phyloP scores from a whole-genome alignment of 2,797 vertebrate genomes.

The Esox masquinongy region DNA sequence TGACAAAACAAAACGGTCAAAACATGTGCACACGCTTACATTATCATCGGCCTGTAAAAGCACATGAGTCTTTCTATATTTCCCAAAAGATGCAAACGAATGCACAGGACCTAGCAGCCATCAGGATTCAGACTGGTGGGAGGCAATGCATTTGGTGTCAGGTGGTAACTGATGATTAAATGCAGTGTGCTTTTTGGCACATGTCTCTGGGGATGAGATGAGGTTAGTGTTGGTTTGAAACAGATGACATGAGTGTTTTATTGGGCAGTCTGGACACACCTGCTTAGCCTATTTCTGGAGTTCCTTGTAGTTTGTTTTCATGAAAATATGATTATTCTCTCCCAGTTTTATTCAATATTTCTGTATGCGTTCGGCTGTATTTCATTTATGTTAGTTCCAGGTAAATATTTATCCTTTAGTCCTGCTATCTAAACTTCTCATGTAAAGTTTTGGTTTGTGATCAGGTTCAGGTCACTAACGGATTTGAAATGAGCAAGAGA shows the following conservation, averaged over 20 bases:
- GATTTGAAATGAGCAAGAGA: conserved; percentile 11
- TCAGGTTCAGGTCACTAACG: conserved; percentile 5
- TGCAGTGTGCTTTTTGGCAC: conserved; percentile 46
- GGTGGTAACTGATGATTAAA: conserved; percentile 30
- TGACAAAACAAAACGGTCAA: not conserved
- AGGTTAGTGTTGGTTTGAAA: conserved; percentile 43
- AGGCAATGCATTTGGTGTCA: not conserved
- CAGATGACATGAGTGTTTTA: conserved; percentile 24
- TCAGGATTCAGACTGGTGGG: conserved; percentile 5
- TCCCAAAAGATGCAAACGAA: conserved; percentile 10
- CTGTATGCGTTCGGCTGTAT: not conserved
- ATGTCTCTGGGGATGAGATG: conserved; percentile 51
- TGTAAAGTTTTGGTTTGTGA: not conserved
- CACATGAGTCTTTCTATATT: not conserved
- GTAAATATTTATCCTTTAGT: not conserved
- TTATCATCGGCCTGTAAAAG: not conserved
- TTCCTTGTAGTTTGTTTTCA: not conserved
- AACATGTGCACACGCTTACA: not conserved
- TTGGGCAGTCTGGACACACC: conserved; percentile 55
- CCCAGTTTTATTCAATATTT: not conserved
- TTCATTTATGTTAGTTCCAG: not conserved
- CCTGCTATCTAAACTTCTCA: not conserved
- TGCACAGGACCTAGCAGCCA: conserved; percentile 5
- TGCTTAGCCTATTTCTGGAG: conserved; percentile 46
- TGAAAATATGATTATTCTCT: not conserved